Conservation (phyloP, 2,797 vertebrate genomes). For the Melanotaenia trifasciata region DNA sequence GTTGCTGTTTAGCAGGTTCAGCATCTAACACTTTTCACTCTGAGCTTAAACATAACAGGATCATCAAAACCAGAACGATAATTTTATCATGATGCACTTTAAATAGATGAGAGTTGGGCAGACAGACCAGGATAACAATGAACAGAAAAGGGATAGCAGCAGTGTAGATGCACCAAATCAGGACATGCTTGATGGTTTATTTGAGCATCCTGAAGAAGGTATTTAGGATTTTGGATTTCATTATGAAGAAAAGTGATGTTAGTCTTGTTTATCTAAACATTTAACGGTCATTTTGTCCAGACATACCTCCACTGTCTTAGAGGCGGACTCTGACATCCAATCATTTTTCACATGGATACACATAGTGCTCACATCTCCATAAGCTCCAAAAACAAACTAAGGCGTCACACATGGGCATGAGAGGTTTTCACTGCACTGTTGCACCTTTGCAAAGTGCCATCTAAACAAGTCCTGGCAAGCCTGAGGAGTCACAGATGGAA, state of each 20-base stretch:
- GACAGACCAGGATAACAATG: too few species aligned
- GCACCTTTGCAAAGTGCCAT: conserved; percentile 7
- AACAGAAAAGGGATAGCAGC: too few species aligned
- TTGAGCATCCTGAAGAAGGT: background rate
- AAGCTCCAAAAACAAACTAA: too few species aligned
- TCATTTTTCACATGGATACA: too few species aligned
- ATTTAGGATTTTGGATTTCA: background rate
- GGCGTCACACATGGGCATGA: background rate
- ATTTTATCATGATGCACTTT: too few species aligned
- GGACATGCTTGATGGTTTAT: too few species aligned
- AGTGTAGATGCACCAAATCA: too few species aligned
- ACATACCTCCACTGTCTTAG: conserved; percentile 12
- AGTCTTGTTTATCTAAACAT: background rate
- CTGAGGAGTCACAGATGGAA: conserved; percentile 39
- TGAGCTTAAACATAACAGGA: too few species aligned
- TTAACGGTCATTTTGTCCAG: conserved; percentile 2
- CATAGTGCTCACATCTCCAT: too few species aligned
- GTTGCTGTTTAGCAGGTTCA: background rate
- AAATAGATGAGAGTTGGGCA: too few species aligned
- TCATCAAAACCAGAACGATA: too few species aligned
- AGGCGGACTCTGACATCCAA: conserved; percentile 18
- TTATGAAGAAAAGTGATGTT: background rate
- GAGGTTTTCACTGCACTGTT: background rate
- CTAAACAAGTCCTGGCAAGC: conserved; percentile 11
- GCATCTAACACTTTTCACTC: too few species aligned